Evolutionary conservation across 2,888 invertebrate species (phyloP).

Genomic region (Eumacrocentrus americanus): DNA sequence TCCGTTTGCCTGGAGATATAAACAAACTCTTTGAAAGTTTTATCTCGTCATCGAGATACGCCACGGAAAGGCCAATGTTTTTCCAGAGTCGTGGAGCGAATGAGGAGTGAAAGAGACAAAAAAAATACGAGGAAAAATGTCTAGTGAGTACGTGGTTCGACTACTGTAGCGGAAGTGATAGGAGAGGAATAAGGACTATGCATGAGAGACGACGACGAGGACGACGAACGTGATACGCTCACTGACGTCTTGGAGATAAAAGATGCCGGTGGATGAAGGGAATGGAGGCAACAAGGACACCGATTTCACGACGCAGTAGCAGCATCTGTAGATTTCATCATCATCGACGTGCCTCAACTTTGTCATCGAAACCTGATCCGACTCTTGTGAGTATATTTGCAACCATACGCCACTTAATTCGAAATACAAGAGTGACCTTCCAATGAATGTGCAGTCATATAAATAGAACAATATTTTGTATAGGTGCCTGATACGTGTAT

Average conservation of each 20-base stretch:
- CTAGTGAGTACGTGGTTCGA: too few relatives aligned
- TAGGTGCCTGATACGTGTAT: too few relatives aligned
- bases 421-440: too few relatives aligned
- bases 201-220: background rate
- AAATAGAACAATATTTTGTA: too few relatives aligned
- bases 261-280: slow-evolving; percentile 32
- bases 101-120: background rate
- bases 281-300: slow-evolving; percentile 44
- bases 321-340: slow-evolving; percentile 67
- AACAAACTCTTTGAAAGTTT: slow-evolving; percentile 7
- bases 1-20: background rate
- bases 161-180: background rate
- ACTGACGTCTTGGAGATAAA: background rate
- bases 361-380: slow-evolving; percentile 43
- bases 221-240: background rate
- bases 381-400: slow-evolving; percentile 38
- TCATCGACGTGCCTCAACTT: slow-evolving; percentile 43
- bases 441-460: too few relatives aligned
- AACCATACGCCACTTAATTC: too few relatives aligned
- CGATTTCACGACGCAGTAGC: slow-evolving; percentile 71
- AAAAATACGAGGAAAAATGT: background rate
- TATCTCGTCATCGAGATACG: slow-evolving; percentile 15
- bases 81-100: background rate
- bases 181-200: background rate
- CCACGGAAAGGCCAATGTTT: background rate